Conservation (phyloP, 2,888 invertebrate genomes). For the Lithophane leautieri region DNA sequence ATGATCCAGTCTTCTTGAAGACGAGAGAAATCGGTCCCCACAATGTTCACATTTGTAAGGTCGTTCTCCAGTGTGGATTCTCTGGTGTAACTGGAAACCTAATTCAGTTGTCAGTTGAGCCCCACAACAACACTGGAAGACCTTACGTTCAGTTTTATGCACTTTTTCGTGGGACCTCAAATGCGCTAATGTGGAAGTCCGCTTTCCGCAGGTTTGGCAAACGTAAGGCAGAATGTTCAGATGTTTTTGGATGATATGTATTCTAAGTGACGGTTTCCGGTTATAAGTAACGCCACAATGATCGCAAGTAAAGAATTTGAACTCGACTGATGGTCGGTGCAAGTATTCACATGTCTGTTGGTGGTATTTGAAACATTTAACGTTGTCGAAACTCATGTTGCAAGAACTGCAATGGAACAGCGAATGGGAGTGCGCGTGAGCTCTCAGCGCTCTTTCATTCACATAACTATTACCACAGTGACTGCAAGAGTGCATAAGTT, state of each 20-base stretch:
- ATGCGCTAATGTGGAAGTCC: conserved; percentile 81
- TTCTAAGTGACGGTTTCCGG: conserved; percentile 81
- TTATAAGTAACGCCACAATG: conserved; percentile 80
- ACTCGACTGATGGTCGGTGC: conserved; percentile 24
- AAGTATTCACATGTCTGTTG: conserved; percentile 70
- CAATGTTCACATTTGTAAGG: conserved; percentile 82
- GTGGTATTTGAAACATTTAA: conserved; percentile 80
- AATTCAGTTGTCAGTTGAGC: conserved; percentile 79
- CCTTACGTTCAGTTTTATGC: conserved; percentile 75
- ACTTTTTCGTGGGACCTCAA: conserved; percentile 78
- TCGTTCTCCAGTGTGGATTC: conserved; percentile 82
- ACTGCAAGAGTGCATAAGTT: conserved; percentile 69
- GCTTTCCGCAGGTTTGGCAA: conserved; percentile 82
- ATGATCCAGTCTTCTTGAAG: conserved; percentile 83
- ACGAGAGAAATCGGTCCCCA: conserved; percentile 82
- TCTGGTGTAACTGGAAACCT: conserved; percentile 79
- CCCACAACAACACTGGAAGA: conserved; percentile 80
- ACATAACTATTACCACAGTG: conserved; percentile 77
- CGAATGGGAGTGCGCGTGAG: conserved; percentile 79
- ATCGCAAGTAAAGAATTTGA: conserved; percentile 75
- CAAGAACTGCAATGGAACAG: conserved; percentile 79
- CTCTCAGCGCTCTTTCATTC: conserved; percentile 76
- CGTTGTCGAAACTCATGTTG: conserved; percentile 78
- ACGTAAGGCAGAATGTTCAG: conserved; percentile 79
- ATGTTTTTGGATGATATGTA: conserved; percentile 85